A percentile compares a stretch with the other conserved stretches of the same genome.
Evolutionary conservation across 2,113 vertebrate species (phyloP).

Genomic region (Tapirus terrestris): DNA sequence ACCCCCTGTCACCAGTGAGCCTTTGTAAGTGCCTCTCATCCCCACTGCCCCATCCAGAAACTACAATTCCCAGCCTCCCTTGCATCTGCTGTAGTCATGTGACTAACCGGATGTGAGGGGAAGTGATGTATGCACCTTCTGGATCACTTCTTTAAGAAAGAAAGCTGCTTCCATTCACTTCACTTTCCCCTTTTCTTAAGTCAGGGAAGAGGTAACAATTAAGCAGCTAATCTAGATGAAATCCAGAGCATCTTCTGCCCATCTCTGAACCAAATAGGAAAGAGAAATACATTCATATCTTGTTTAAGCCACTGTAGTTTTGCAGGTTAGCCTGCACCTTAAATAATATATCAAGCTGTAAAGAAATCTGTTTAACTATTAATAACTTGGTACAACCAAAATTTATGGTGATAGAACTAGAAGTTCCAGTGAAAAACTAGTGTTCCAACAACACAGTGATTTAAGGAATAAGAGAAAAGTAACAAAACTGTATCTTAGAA

Average conservation of each 20-base stretch:
- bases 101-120: neutral
- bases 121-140: neutral
- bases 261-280: neutral
- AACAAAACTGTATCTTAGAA: neutral
- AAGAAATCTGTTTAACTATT: neutral
- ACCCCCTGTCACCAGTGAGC: neutral
- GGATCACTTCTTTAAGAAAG: neutral
- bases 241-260: neutral
- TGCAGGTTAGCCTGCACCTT: neutral
- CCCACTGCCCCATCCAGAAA: fast-evolving
- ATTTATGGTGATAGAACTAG: neutral
- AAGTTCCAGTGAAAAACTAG: neutral
- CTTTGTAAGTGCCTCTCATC: neutral
- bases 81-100: neutral
- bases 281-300: neutral
- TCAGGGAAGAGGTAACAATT: neutral
- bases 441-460: neutral
- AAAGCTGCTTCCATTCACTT: neutral
- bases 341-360: neutral
- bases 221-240: neutral
- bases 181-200: neutral
- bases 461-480: neutral
- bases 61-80: neutral
- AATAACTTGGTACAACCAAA: neutral
- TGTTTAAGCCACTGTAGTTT: neutral